phyloP scores from a whole-genome alignment of 1,140 invertebrate species.

The Neodiprion pinetum region DNA sequence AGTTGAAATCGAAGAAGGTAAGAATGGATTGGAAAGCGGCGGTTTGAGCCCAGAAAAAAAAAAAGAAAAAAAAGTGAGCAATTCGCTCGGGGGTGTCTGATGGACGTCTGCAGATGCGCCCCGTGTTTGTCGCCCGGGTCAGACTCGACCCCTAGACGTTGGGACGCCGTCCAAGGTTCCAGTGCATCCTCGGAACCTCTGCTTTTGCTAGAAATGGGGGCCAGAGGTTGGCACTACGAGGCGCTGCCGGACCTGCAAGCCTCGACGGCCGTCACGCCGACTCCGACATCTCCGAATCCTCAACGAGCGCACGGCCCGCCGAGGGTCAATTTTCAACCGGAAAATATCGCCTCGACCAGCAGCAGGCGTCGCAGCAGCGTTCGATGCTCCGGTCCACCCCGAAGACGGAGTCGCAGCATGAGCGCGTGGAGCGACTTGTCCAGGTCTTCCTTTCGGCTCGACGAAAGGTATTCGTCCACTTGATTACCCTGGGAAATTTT shows the following conservation, averaged over 20 bases:
- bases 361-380: conserved; percentile 64
- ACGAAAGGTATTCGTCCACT: conserved; percentile 71
- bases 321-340: conserved; percentile 77
- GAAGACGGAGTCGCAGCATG: conserved; percentile 75
- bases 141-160: conserved; percentile 29
- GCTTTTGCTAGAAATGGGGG: conserved; percentile 51
- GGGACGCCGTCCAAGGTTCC: conserved; percentile 42
- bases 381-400: conserved; percentile 53
- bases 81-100: background rate
- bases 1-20: no score
- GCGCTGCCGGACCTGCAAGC: conserved; percentile 61
- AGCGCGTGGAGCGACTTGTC: conserved; percentile 86
- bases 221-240: conserved; percentile 64
- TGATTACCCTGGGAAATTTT: no score
- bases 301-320: conserved; percentile 45
- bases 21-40: no score
- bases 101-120: conserved; percentile 5
- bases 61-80: no score
- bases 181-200: conserved; percentile 51
- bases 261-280: conserved; percentile 52
- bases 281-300: conserved; percentile 42
- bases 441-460: conserved; percentile 78
- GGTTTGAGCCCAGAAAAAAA: no score
- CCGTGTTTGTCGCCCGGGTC: conserved; percentile 27
- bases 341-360: conserved; percentile 63